Conservation (phyloP, 2,888 invertebrate species). For the Scaptomyza polygonia region DNA sequence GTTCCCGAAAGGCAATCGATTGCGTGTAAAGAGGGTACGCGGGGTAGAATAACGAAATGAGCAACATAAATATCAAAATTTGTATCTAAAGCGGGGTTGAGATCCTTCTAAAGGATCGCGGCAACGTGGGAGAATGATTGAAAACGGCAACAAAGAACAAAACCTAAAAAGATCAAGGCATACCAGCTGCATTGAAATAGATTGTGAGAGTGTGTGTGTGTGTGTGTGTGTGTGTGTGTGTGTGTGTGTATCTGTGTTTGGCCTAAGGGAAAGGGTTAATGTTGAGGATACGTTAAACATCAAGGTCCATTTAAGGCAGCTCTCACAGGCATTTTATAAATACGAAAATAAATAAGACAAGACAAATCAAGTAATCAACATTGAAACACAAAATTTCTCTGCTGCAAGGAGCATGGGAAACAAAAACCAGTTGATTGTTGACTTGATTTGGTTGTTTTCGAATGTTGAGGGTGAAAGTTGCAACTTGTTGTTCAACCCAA, state of each 20-base stretch:
- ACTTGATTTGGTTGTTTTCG: slow-evolving; percentile 54
- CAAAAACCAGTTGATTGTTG: slow-evolving; percentile 63
- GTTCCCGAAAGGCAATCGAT: slow-evolving; percentile 38
- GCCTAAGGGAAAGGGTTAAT: slow-evolving; percentile 53
- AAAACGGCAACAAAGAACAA: too few relatives aligned
- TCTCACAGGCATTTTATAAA: background rate
- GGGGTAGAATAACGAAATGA: slow-evolving; percentile 7
- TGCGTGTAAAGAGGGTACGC: slow-evolving; percentile 28
- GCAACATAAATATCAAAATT: slow-evolving; percentile 54
- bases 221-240: slow-evolving; percentile 9
- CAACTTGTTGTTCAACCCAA: slow-evolving; percentile 50
- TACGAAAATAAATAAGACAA: slow-evolving; percentile 18
- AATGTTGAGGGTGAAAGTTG: slow-evolving; percentile 66
- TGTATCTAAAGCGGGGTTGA: slow-evolving; percentile 53
- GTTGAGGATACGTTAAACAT: slow-evolving; percentile 8
- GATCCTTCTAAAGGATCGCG: slow-evolving; percentile 56
- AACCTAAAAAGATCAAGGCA: slow-evolving; percentile 2
- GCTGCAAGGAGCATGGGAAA: slow-evolving; percentile 64
- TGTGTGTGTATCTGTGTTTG: slow-evolving; percentile 8
- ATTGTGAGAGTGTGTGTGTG: background rate
- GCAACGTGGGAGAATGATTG: slow-evolving; percentile 68
- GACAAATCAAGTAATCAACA: slow-evolving; percentile 40
- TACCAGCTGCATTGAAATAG: slow-evolving; percentile 10
- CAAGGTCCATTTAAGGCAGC: slow-evolving; percentile 62
- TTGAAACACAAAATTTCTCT: slow-evolving; percentile 42